phyloP scores from a whole-genome alignment of 2,113 vertebrate species.

The Fregetta grallaria region DNA sequence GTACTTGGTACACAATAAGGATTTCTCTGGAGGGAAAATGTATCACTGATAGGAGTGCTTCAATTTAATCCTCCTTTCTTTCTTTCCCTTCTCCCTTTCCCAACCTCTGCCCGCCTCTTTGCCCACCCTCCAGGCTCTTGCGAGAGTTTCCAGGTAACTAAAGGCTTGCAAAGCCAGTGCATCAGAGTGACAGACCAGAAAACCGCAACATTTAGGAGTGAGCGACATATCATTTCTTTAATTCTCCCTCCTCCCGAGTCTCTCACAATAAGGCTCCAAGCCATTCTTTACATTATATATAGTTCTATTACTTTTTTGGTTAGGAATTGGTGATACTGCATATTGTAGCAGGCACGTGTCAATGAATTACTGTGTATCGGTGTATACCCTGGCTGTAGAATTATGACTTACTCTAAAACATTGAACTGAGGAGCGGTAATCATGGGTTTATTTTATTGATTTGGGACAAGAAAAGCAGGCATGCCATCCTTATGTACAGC shows the following conservation, averaged over 20 bases:
- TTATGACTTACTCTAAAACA: neutral
- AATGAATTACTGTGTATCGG: neutral
- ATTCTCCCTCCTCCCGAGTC: conserved; percentile 15
- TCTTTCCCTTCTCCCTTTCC: neutral
- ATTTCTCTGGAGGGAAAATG: conserved; percentile 48
- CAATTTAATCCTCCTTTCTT: conserved; percentile 39
- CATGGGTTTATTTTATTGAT: neutral
- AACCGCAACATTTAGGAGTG: neutral
- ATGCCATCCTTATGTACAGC: neutral
- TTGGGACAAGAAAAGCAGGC: neutral
- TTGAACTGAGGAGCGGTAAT: neutral
- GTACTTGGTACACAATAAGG: neutral
- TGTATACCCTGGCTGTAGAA: neutral
- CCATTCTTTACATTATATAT: neutral
- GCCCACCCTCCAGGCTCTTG: neutral
- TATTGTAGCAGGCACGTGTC: neutral
- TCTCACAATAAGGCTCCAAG: neutral
- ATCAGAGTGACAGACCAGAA: conserved; percentile 7
- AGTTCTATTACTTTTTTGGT: neutral
- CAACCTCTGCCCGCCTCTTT: neutral
- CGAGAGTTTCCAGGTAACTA: conserved; percentile 15
- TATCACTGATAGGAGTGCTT: neutral
- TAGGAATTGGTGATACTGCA: neutral
- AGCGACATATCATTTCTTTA: conserved; percentile 47
- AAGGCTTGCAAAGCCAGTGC: conserved; percentile 42